Evolutionary conservation across 2,113 vertebrate species (phyloP), one percentile per base, ranked within the genome.

Genomic region (Murina feae): DNA sequence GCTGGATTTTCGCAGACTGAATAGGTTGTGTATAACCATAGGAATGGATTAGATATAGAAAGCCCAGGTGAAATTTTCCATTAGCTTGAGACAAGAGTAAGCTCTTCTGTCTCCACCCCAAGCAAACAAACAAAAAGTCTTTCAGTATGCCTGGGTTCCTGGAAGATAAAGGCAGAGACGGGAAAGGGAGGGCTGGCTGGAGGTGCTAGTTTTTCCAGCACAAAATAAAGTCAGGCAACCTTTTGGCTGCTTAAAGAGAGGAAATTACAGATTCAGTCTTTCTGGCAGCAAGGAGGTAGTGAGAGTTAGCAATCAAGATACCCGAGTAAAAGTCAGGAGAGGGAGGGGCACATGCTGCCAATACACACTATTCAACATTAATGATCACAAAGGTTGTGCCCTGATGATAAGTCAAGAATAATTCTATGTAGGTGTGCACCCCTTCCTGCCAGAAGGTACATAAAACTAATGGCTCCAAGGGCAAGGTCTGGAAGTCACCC

Each of bases 251-350:
- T 92, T 25, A 58, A 84, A 90, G 49, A 91, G 35, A 96, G 86
- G 72, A 96, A 90, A 94, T 95, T 95, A 88, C 68, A 92, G 58
- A 32, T 44, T 58, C 39, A 44, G 28, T 76, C 58, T 89, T 93
- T 80, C 66, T 89, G 68, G 58, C 60, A 86, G 63, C 74, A 92
- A 92, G 39, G 60, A 89, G 58, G 25, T 35, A 80, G 21, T 32
- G 32, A 80, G 55, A 91, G 60, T 89, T 88, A 94, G 68, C 4
- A 47, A 80, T 80, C 28, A 42, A 90, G 65, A 81, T 4, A 78
- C 10, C 49, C 0, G 18, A 86, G 80, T 58, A 75, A 53, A 80
- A 90, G 44, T 89, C 80, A 89, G 53, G 69, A 82, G 53, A 55
- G 18, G 30, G 72, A 71, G 63, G 49, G 55, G 53, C 42, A 82